Conservation (phyloP, 2,888 invertebrate species). For the Steinernema scapterisci region DNA sequence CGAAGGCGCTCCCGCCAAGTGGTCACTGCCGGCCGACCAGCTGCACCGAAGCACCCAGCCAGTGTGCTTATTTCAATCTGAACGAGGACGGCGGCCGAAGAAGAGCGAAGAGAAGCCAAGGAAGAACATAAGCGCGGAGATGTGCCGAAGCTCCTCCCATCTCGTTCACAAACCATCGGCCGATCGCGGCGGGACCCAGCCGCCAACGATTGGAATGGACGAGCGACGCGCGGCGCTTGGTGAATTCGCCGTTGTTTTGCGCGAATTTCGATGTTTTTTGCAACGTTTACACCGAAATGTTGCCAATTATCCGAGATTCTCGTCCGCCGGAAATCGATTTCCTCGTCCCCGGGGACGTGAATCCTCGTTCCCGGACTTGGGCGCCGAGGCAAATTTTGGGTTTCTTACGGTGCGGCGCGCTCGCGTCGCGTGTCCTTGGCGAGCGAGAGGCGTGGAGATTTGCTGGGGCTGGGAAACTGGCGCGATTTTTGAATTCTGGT, state of each 20-base stretch:
- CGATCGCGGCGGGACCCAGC: slow-evolving; percentile 18
- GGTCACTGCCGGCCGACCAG: too few relatives aligned
- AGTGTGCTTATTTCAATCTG: too few relatives aligned
- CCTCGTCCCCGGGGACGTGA: not conserved
- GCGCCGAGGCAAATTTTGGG: not conserved
- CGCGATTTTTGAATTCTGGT: slow-evolving; percentile 29
- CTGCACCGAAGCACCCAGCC: too few relatives aligned
- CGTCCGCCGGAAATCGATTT: not conserved
- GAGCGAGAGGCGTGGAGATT: not conserved
- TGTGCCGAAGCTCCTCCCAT: not conserved
- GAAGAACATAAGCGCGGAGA: too few relatives aligned
- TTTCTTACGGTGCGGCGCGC: slow-evolving; percentile 3
- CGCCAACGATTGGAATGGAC: not conserved
- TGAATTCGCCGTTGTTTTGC: slow-evolving; percentile 18
- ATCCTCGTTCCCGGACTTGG: not conserved
- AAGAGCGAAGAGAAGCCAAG: too few relatives aligned
- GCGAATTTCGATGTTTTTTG: slow-evolving; percentile 12
- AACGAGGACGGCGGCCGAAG: too few relatives aligned
- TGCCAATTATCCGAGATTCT: not conserved
- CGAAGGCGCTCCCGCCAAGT: too few relatives aligned
- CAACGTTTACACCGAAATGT: not conserved
- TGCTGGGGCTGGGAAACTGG: not conserved
- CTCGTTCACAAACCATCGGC: not conserved
- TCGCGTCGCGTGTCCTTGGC: not conserved
- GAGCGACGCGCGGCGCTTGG: not conserved